phyloP scores from a whole-genome alignment of 37 sponge, comb jelly and placozoan genomes.

The Aplysina aerophoba region DNA sequence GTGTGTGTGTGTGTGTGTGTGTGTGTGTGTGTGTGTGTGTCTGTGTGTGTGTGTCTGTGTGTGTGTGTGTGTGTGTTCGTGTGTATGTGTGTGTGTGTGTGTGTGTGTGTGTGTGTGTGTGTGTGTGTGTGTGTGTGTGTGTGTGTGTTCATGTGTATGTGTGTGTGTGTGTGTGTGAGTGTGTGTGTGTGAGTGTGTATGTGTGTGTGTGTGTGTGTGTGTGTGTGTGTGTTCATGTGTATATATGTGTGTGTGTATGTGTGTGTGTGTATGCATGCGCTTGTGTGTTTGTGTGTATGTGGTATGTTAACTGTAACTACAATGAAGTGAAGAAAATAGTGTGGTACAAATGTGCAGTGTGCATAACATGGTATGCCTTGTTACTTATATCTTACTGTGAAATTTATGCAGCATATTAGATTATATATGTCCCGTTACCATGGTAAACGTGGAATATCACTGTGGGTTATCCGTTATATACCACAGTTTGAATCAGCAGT shows the following conservation, averaged over 20 bases:
- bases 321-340: no score
- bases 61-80: constrained; percentile 18
- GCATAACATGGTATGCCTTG: no score
- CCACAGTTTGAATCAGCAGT: no score
- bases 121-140: constrained; percentile 21
- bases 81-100: constrained; percentile 19
- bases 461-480: no score
- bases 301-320: no score
- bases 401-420: no score
- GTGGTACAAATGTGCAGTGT: no score
- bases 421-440: no score
- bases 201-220: constrained; percentile 30
- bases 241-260: constrained; percentile 5
- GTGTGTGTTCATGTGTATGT: neutral
- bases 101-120: constrained; percentile 28
- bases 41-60: constrained; percentile 18
- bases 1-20: constrained; percentile 30
- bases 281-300: constrained; percentile 6
- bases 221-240: constrained; percentile 23
- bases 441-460: no score
- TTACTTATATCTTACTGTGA: no score
- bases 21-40: constrained; percentile 19
- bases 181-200: no score
- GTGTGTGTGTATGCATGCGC: constrained; percentile 9
- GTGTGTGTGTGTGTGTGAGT: constrained; percentile 16